A percentile compares a stretch with the other conserved stretches of the same genome.
Evolutionary conservation across 2,113 vertebrate genomes (phyloP).

Genomic region (Atherinomorus stipes): DNA sequence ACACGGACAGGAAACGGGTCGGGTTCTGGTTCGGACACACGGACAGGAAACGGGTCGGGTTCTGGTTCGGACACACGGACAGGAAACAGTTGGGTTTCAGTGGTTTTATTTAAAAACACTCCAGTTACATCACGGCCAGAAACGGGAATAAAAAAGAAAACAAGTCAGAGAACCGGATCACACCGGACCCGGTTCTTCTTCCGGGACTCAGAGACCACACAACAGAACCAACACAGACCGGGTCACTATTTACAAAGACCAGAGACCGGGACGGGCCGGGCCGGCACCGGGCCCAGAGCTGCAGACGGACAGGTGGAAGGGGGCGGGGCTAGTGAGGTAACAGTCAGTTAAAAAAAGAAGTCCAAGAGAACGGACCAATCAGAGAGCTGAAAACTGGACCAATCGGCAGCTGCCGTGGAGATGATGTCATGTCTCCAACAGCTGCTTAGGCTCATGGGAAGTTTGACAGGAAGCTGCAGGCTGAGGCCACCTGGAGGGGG

Average conservation of each 20-base stretch:
- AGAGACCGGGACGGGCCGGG: neutral
- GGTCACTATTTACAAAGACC: conserved; percentile 62
- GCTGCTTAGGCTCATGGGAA: conserved; percentile 29
- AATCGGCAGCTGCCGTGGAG: neutral
- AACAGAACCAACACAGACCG: conserved; percentile 35
- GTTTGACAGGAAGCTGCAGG: no score
- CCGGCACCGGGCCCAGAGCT: neutral
- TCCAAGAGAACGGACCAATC: conserved; percentile 16
- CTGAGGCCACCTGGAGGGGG: no score
- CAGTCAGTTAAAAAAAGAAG: conserved; percentile 1
- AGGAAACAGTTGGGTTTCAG: neutral
- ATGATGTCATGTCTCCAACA: neutral
- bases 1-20: no score
- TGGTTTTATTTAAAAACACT: conserved; percentile 70
- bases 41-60: no score
- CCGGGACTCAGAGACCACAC: conserved; percentile 23
- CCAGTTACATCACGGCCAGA: conserved; percentile 36
- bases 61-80: no score
- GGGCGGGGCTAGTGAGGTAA: conserved; percentile 3
- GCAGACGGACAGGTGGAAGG: conserved; percentile 19
- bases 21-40: no score
- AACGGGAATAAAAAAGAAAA: conserved; percentile 69
- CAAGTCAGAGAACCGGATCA: neutral
- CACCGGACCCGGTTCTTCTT: neutral
- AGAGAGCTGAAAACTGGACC: conserved; percentile 16